A percentile compares a stretch with the other conserved stretches of the same genome.
Evolutionary conservation across 2,113 vertebrate species (phyloP).

Genomic region (Mastomys coucha): DNA sequence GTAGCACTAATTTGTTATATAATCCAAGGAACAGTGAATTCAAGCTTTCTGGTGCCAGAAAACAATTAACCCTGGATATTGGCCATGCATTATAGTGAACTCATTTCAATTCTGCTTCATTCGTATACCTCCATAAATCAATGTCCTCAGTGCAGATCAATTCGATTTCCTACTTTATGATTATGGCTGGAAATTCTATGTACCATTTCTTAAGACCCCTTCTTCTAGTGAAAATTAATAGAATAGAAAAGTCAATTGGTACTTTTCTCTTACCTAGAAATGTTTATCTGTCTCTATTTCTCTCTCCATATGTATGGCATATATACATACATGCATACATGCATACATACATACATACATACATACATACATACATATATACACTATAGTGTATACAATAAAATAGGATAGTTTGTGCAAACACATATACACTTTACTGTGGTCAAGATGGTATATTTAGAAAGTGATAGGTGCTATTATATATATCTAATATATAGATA

Average conservation of each 20-base stretch:
- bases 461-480: not conserved
- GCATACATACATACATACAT: not conserved
- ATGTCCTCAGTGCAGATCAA: slow-evolving; percentile 66
- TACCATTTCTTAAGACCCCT: not conserved
- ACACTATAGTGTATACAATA: no score
- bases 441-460: not conserved
- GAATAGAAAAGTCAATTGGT: not conserved
- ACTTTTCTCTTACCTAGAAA: not conserved
- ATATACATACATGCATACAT: not conserved
- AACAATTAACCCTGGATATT: slow-evolving; percentile 78
- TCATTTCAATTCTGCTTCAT: slow-evolving; percentile 76
- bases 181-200: not conserved
- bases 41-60: slow-evolving; percentile 61
- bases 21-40: slow-evolving; percentile 41
- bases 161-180: not conserved
- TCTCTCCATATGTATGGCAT: no score
- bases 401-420: not conserved
- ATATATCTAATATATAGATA: not conserved
- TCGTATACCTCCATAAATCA: slow-evolving; percentile 76
- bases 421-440: not conserved
- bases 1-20: slow-evolving; percentile 38
- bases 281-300: not conserved
- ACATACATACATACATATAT: no score
- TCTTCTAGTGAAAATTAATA: not conserved
- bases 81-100: slow-evolving; percentile 64